A percentile compares a stretch with the other conserved stretches of the same genome.
Conservation (phyloP, 2,888 invertebrate genomes). For the Drosophila mayaguana region DNA sequence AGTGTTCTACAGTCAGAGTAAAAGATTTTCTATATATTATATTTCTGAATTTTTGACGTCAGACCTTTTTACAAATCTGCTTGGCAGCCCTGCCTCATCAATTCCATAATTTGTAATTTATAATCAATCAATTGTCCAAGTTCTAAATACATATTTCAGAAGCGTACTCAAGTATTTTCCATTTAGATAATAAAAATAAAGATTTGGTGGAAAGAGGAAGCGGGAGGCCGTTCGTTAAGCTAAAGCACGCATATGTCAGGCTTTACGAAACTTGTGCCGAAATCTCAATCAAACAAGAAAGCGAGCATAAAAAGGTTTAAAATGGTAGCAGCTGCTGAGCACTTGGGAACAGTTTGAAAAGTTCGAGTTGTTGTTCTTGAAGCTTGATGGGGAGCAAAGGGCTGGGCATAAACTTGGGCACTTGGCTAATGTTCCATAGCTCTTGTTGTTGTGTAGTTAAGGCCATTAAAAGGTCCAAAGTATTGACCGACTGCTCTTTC, state of each 20-base stretch:
- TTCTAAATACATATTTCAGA: not conserved
- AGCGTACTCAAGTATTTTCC: not conserved
- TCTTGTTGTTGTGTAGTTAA: slow-evolving; percentile 27
- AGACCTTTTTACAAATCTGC: not conserved
- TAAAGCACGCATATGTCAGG: not conserved
- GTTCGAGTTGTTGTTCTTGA: slow-evolving; percentile 19
- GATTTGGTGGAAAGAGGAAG: not conserved
- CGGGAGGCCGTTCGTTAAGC: not conserved
- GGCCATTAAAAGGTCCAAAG: slow-evolving; percentile 20
- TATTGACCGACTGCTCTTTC: slow-evolving; percentile 17
- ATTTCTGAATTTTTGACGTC: not conserved
- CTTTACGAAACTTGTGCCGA: slow-evolving; percentile 17
- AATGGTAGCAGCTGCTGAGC: slow-evolving; percentile 41
- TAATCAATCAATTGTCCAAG: not conserved
- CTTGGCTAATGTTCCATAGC: slow-evolving; percentile 50
- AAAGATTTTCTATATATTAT: not conserved
- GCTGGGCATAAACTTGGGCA: slow-evolving; percentile 22
- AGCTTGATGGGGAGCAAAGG: slow-evolving; percentile 6
- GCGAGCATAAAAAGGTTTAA: slow-evolving; percentile 19
- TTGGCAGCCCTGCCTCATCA: not conserved
- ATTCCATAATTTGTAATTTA: slow-evolving; percentile 4
- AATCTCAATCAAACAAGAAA: slow-evolving; percentile 25
- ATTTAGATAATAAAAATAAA: not conserved
- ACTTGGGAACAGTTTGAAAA: slow-evolving; percentile 2
- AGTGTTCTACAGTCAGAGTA: not conserved